Evolutionary conservation across 2,113 vertebrate genomes (phyloP), one percentile per base, ranked within the genome.

Genomic region (Dascyllus trimaculatus): DNA sequence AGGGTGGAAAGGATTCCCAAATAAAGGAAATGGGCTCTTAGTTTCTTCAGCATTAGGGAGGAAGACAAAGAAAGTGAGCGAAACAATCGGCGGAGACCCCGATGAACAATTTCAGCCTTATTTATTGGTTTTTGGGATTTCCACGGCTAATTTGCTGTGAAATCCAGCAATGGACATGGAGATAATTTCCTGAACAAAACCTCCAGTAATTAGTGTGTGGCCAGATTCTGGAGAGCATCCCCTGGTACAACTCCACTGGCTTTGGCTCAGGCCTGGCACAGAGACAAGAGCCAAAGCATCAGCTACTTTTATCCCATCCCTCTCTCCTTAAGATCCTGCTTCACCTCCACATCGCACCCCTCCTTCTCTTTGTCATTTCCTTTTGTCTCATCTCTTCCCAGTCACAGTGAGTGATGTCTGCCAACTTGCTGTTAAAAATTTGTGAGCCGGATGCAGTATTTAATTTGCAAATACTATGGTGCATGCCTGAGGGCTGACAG

Each of bases 121-220:
- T 93, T 93, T 93, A 90, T 92, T 90, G 83, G 71, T 92, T 93
- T 93, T 88, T 68, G 87, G 88, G 89, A 93, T 92, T 92, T 91
- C 85, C 91, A 92, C 83, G 81, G 81, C 80, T 94, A 93, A 95
- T 95, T 93, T 94, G 87, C 88, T 92, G 89, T 92, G 92, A 92
- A 94, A 93, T 87, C 82, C 88, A 89, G 92, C 86, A 80, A 84
- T 91, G 86, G 85, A 91, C 86, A 82, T 85, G 80, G 88, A 93
- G 92, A 94, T 95, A 93, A 94, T 95, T 92, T 92, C 88, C 88
- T 71, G 89, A 92, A 94, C 90, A 94, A 93, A 94, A 90, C 85
- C 76, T 79, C 52, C 54, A 81, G 89, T 94, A 94, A 95, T 95
- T 94, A 92, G 89, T 89, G 75, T 89, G 87, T 87, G 90, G 91